A percentile compares a stretch with the other conserved stretches of the same genome.
Conservation (phyloP, 2,797 vertebrate species). For the Rallus crepitans region DNA sequence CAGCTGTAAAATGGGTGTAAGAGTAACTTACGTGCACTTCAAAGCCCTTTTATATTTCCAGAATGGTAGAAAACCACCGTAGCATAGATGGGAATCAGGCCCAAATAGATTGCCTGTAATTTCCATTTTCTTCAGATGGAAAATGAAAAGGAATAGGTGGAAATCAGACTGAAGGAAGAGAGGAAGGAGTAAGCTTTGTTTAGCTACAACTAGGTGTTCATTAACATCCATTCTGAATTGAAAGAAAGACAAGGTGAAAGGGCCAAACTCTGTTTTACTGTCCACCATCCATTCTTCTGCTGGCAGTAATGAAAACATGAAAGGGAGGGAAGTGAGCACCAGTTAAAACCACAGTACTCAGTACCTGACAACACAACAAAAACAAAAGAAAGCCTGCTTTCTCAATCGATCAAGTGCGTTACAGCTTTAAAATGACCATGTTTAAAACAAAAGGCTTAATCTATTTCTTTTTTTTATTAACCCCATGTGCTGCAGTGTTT, state of each 20-base stretch:
- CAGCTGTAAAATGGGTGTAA: neutral
- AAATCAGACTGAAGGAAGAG: neutral
- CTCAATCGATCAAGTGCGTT: neutral
- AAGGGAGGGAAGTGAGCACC: neutral
- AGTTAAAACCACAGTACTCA: neutral
- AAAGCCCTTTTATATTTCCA: neutral
- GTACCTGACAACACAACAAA: neutral
- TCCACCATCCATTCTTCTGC: neutral
- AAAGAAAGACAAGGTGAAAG: neutral
- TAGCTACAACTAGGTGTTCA: neutral
- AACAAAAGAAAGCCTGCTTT: neutral
- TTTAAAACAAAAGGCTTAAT: slow-evolving; percentile 20
- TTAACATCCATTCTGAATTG: neutral
- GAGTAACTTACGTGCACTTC: neutral
- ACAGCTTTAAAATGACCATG: neutral
- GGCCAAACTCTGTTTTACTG: neutral
- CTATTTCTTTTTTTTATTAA: neutral
- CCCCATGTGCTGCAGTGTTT: neutral
- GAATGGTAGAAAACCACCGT: neutral
- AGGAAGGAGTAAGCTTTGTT: neutral
- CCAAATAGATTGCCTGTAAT: neutral
- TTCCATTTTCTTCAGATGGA: neutral
- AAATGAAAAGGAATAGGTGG: neutral
- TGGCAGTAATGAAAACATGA: neutral
- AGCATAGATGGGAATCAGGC: neutral